Evolutionary conservation across 2,888 invertebrate species (phyloP), one percentile per base, ranked within the genome.

Genomic region (Schizotus pectinicornis): DNA sequence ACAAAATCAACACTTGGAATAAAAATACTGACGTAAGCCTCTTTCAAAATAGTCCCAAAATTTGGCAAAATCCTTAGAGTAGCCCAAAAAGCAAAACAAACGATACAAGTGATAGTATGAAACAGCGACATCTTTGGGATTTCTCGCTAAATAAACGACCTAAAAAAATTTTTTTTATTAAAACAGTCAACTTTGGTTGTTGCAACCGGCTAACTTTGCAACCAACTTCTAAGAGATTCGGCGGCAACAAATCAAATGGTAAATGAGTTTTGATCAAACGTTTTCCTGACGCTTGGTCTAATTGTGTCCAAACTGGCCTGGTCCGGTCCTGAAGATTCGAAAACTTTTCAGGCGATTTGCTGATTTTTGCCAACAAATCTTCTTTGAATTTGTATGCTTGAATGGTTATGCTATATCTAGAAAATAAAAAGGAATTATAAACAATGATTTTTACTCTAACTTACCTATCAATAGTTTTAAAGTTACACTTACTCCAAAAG

Each of bases 191-290:
- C 9, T n/a, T 31, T 12, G 13, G 32, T 11, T 34, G 1, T 3
- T 11, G 1, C 13, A 7, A n/a, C 22, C 1, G 6, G 43, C 9
- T 63, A 70, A 82, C 84, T 76, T 85, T 85, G 65, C 81, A 81
- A n/a, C 83, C 80, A 32, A 76, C 68, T 34, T 84, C 81, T 50
- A 88, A 77, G 3, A 88, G 76, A 56, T 81, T 80, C 0, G 85
- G 85, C 0, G 91, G 90, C 32, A 92, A 74, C 2, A 92, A 80
- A 8, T 89, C 89, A 51, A 91, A 84, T 0, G 92, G 92, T 61
- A 93, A 83, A 76, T 93, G 92, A 0, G 91, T 89, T 76, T 91
- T 89, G 48, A 89, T 83, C 64, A 85, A 87, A 60, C 88, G 78
- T 1, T 83, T 85, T 0, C 83, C 83, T 2, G 77, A 62, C 39